A percentile compares a stretch with the other conserved stretches of the same genome.
Evolutionary conservation across 2,888 invertebrate species (phyloP).

Genomic region (Didymodactylos carnosus): DNA sequence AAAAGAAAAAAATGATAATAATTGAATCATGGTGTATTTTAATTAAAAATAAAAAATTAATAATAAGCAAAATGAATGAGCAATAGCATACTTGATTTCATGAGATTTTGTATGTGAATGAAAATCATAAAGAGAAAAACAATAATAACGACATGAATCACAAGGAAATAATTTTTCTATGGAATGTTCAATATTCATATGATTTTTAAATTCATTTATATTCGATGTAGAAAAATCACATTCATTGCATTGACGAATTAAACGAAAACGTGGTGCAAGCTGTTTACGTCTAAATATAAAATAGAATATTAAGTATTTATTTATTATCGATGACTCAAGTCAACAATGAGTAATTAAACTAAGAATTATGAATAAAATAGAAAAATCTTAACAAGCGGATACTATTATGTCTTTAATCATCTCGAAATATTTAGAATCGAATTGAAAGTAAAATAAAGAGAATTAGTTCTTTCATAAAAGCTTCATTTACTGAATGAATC

Average conservation of each 20-base stretch:
- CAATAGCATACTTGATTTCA: not conserved
- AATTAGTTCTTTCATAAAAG: no score
- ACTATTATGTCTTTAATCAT: no score
- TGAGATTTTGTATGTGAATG: constrained; percentile 10
- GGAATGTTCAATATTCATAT: constrained; percentile 11
- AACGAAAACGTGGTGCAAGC: not conserved
- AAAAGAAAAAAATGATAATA: no score
- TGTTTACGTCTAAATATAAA: not conserved
- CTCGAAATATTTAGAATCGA: no score
- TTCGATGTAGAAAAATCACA: not conserved
- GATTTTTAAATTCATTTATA: constrained; percentile 7
- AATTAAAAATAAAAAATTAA: not conserved
- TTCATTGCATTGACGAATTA: constrained; percentile 3
- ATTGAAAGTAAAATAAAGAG: no score
- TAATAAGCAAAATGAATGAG: not conserved
- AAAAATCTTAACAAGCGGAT: no score
- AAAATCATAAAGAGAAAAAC: constrained; percentile 10
- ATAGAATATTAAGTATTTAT: no score
- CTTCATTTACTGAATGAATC: no score
- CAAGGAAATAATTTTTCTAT: constrained; percentile 9
- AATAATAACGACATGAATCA: constrained; percentile 11
- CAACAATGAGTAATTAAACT: no score
- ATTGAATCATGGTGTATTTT: not conserved
- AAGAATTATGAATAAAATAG: no score
- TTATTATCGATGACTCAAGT: no score